Conservation (phyloP, 1,140 invertebrate genomes). For the Aphaenogaster floridana region DNA sequence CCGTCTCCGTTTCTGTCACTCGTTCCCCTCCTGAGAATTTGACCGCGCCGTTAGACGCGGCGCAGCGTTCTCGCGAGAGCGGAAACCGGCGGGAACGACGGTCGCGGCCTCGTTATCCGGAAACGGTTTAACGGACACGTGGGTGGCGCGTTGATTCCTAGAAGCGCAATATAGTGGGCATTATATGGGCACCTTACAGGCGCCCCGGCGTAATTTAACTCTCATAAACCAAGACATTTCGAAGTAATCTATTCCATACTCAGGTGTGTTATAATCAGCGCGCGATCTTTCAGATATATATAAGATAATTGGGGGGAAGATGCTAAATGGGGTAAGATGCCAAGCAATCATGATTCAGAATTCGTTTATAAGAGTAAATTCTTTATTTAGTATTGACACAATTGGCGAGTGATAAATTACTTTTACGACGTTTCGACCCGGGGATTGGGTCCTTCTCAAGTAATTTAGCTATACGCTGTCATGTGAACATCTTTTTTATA, state of each 20-base stretch:
- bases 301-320: too few relatives aligned
- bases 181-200: not conserved
- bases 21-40: conserved; percentile 24
- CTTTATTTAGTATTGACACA: too few relatives aligned
- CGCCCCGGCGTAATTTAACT: conserved; percentile 23
- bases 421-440: too few relatives aligned
- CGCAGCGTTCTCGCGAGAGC: conserved; percentile 37
- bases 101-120: conserved; percentile 44
- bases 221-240: conserved; percentile 11
- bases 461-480: too few relatives aligned
- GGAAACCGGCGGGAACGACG: conserved; percentile 64
- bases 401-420: too few relatives aligned
- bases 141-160: conserved; percentile 48
- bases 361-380: too few relatives aligned
- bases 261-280: not conserved
- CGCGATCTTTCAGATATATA: not conserved
- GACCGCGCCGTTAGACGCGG: conserved; percentile 35
- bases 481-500: too few relatives aligned
- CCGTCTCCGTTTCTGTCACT: conserved; percentile 19
- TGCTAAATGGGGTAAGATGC: too few relatives aligned
- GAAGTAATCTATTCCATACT: conserved; percentile 4
- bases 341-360: too few relatives aligned
- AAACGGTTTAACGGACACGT: conserved; percentile 45
- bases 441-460: too few relatives aligned
- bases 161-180: not conserved